These are phyloP conservation scores for Mizuhopecten yessoensis DNA, from an alignment of 1,140 invertebrate species.

Conservation along the genomic window DNA sequence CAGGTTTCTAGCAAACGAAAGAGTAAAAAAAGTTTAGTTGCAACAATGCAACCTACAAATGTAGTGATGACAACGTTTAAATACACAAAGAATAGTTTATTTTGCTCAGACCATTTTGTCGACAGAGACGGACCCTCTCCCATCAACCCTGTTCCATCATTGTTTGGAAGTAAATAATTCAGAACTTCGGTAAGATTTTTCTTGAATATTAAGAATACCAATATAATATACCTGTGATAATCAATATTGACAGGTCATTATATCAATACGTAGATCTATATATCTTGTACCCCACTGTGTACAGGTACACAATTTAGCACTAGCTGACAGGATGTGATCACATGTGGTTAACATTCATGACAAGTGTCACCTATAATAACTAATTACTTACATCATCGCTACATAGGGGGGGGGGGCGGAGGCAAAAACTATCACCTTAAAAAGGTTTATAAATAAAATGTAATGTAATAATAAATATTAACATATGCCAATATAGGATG, in stretches of 20 bases:
- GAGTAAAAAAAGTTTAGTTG: slow-evolving; percentile 47
- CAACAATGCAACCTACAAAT: slow-evolving; percentile 19
- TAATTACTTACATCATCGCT: not conserved
- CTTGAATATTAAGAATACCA: not conserved
- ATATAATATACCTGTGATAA: not conserved
- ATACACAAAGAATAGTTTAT: not conserved
- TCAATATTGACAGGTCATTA: no score
- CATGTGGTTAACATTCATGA: not conserved
- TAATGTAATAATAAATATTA: no score
- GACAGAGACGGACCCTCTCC: not conserved
- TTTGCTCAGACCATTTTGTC: slow-evolving; percentile 48
- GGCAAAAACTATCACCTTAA: no score
- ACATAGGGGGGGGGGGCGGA: no score
- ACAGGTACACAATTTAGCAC: no score
- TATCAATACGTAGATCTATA: no score
- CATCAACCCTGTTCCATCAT: not conserved
- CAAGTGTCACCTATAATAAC: no score
- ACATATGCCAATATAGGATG: no score
- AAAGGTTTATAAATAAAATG: no score
- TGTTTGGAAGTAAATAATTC: slow-evolving; percentile 16
- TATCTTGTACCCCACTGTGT: no score
- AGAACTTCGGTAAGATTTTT: slow-evolving; percentile 11
- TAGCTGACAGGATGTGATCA: not conserved
- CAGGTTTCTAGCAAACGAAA: slow-evolving; percentile 37
- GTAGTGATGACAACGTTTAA: not conserved